phyloP scores from a whole-genome alignment of 2,113 vertebrate genomes.

The Papio anubis region DNA sequence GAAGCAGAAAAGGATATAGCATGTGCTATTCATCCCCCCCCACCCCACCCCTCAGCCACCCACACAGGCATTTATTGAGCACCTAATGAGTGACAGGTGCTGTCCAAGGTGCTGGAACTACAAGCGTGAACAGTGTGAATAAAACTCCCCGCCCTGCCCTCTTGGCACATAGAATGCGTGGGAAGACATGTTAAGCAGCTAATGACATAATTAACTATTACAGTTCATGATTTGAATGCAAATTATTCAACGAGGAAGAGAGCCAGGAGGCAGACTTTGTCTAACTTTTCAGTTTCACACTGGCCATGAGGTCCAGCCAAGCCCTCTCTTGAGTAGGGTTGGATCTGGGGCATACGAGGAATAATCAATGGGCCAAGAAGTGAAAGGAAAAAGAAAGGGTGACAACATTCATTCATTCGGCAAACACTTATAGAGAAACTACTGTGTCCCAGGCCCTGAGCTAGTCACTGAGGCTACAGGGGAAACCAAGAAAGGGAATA shows the following conservation, averaged over 20 bases:
- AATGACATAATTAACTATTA: neutral
- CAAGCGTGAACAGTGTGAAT: neutral
- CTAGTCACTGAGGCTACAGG: neutral
- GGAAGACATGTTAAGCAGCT: neutral
- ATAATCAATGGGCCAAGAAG: neutral
- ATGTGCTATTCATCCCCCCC: neutral
- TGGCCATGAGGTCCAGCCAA: neutral
- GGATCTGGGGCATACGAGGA: neutral
- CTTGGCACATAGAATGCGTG: neutral
- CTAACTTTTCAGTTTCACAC: neutral
- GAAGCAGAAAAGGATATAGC: too few relatives aligned
- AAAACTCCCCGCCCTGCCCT: neutral
- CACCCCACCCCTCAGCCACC: too few relatives aligned
- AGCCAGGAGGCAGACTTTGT: neutral
- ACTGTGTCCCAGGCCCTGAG: neutral
- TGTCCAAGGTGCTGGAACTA: neutral
- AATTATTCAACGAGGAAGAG: neutral
- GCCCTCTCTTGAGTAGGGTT: neutral
- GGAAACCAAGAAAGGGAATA: too few relatives aligned
- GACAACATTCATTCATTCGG: neutral
- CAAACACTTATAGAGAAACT: neutral
- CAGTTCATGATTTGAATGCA: neutral
- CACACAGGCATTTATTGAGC: neutral
- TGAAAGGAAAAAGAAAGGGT: neutral
- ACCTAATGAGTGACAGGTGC: neutral